Evolutionary conservation across 2,797 vertebrate species (phyloP).

Genomic region (Crenichthys baileyi): DNA sequence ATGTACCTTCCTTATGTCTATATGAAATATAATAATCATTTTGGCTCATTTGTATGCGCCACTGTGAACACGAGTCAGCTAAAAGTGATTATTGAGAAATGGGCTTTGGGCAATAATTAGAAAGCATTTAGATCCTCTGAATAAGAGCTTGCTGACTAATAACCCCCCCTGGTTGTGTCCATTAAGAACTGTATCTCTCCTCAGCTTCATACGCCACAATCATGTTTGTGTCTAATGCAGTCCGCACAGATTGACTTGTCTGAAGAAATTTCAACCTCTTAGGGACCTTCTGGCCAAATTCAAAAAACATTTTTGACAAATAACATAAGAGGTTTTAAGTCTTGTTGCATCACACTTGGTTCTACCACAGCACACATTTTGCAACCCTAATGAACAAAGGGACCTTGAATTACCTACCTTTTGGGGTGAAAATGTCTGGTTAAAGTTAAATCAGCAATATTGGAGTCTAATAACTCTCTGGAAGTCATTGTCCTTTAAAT

Average conservation of each 20-base stretch:
- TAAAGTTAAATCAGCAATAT: not conserved
- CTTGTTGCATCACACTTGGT: not conserved
- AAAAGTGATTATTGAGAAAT: not conserved
- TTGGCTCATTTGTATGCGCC: not conserved
- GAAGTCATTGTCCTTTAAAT: slow-evolving; percentile 6
- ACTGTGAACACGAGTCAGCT: not conserved
- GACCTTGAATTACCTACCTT: not conserved
- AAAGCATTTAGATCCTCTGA: not conserved
- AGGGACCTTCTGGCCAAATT: slow-evolving; percentile 5
- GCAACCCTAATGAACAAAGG: not conserved
- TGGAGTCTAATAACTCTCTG: slow-evolving; percentile 6
- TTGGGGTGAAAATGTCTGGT: not conserved
- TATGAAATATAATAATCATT: not conserved
- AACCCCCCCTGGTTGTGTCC: not conserved
- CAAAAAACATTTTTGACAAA: not conserved
- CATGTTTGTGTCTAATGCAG: slow-evolving; percentile 2
- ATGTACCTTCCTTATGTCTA: not conserved
- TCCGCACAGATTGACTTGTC: not conserved
- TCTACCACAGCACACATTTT: not conserved
- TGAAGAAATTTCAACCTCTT: not conserved
- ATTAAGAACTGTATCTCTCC: not conserved
- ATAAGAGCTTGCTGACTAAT: not conserved
- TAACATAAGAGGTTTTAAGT: not conserved
- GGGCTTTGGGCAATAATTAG: not conserved
- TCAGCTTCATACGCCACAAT: not conserved